Base-by-base conservation (phyloP, 2,888 invertebrate species). In the Sesia bembeciformis region DNA sequence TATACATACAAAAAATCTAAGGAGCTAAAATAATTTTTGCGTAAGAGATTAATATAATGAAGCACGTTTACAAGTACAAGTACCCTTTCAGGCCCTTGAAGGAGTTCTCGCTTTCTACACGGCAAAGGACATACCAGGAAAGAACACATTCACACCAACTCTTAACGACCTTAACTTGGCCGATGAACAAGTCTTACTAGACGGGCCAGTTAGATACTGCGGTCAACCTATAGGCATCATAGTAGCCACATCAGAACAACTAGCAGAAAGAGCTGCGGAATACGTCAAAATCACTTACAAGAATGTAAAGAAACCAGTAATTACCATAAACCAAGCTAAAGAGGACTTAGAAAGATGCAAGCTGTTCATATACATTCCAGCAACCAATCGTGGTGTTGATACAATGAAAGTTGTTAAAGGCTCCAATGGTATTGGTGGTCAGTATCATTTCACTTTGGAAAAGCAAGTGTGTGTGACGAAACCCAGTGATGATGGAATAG, bases 361-460 rank as follows among this genome's bases (percentile, higher is more conserved):
- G 8, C 40, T 54, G 6, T n/a, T 51, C 3, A 38, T 54, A 3
- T 42, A 40, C 3, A 5, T 53, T 6, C 56, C 56, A 3, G 56
- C 56, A 23, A 61, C 60, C 8, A 72, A 65, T 68, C 55, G 50
- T 23, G 64, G 64, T 39, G 7, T 3, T 8, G 38, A 46, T 39
- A 38, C 39, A 39, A 38, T 38, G 3, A 84, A 90, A 57, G 60
- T 71, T 5, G 83, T 90, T 8, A 73, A 66, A 60, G 94, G 94
- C 0, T 79, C 68, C 1, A 84, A 90, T 53, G 76, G 87, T 49
- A 74, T 90, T 57, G 91, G 90, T 40, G 72, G 85, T 7, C 95
- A 95, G 67, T 94, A 93, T 67, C 95, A 95, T 72, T 94, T 91
- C 62, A 90, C 91, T 6, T 93, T 94, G 93, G 95, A 95, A 74